Evolutionary conservation across 2,113 vertebrate genomes (phyloP), one percentile per base, ranked within the genome.

Genomic region (Pedetes capensis): DNA sequence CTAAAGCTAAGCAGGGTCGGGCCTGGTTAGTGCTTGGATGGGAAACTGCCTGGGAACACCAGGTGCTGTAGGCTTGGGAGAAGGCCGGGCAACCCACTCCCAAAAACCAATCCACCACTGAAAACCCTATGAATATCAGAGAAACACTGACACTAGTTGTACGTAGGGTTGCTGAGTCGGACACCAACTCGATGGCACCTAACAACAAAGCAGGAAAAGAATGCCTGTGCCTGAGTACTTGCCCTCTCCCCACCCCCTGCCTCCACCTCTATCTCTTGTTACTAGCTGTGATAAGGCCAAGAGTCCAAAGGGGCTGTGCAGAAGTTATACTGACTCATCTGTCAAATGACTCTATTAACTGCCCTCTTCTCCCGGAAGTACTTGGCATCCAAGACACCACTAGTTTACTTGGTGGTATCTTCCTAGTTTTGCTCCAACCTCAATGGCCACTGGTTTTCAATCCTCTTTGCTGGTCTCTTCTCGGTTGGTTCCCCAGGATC

Each of bases 221-320:
- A 37, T 34, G 2, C 11, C 3, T 4, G 2, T 9, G 0, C 2
- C 0, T 1, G 1, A 22, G 2, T 71, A 12, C 32, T 3, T 37
- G 29, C 27, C 42, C 1, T 1, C 20, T 12, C 8, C 29, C 22
- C 18, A 3, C 4, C 8, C 42, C 6, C 53, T 37, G 11, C 23
- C 47, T 34, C 25, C 27, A n/a, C 29, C 79, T n/a, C 59, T 63
- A n/a, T 34, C n/a, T n/a, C n/a, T n/a, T n/a, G n/a, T n/a, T n/a
- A 81, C 34, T 51, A 47, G 57, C 42, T 29, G 3, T 32, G 39
- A 3, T 37, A 20, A 13, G 29, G 34, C 27, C 42, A 14, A 53
- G 75, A 49, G 37, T 47, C 87, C 74, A 51, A 39, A 83, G n/a
- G 11, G 37, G 22, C 34, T 4, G 2, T 1, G 29, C 14, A 61